These are phyloP conservation scores for Elanoides forficatus DNA, from an alignment of 2,113 vertebrate genomes.

Conservation along the genomic window DNA sequence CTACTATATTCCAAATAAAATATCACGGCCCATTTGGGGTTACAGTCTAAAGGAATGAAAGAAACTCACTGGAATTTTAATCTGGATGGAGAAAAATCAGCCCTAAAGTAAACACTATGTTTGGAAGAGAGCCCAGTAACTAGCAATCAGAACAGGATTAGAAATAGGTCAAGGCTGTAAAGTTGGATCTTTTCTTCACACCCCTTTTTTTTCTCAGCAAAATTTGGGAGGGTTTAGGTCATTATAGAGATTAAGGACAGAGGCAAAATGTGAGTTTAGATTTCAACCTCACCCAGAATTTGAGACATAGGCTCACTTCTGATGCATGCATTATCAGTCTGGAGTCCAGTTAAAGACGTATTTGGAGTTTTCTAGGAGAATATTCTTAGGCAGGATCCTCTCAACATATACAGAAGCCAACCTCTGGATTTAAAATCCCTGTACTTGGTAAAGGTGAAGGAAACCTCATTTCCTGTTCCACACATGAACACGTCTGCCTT, in stretches of 20 bases:
- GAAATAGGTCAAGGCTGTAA: conserved; percentile 46
- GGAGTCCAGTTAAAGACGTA: neutral
- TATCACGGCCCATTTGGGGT: conserved; percentile 7
- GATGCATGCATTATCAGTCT: neutral
- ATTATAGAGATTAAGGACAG: neutral
- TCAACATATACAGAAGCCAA: neutral
- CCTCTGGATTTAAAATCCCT: neutral
- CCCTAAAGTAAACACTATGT: conserved; percentile 48
- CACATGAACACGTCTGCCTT: neutral
- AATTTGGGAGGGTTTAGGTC: neutral
- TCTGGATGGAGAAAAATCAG: conserved; percentile 56
- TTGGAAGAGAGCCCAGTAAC: conserved; percentile 48
- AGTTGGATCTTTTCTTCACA: conserved; percentile 13
- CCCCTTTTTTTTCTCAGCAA: neutral
- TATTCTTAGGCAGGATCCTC: neutral
- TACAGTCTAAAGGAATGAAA: conserved; percentile 44
- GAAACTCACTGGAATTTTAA: conserved; percentile 54
- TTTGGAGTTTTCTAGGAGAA: neutral
- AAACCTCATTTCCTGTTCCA: neutral
- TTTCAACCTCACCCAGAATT: neutral
- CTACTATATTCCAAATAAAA: conserved; percentile 44
- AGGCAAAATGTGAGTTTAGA: neutral
- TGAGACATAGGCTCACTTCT: neutral
- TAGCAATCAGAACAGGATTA: conserved; percentile 48
- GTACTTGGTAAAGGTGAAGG: neutral